Base-by-base conservation (phyloP, 2,888 invertebrate genomes). In the Notocelia uddmanniana region DNA sequence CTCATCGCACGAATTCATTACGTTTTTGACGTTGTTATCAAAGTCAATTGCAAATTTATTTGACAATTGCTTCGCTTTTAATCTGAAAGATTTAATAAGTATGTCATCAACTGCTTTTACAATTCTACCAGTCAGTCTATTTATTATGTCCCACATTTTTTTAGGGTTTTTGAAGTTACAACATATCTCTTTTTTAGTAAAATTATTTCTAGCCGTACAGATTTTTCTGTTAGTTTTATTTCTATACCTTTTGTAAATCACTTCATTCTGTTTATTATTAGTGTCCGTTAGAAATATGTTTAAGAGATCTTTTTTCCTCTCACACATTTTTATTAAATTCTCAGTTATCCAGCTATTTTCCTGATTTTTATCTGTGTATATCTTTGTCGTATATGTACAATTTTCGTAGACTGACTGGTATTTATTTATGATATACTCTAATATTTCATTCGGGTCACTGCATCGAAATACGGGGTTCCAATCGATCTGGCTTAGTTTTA, bases 361-460 rank as follows among this genome's bases (percentile, higher is more conserved):
- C 9, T 1, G 1, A 2, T 41, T 41, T 41, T 41, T 41, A 41
- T 41, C 8, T 41, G 9, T 9, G 8, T 41, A 41, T 41, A 41
- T 41, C 9, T 41, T 41, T 5, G 41, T 41, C 9, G 1, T 13
- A 41, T 41, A 41, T 2, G 41, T 41, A 41, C 41, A 41, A 2
- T 41, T 9, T n/a, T n/a, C n/a, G 8, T 41, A 41, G 41, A 41
- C 13, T 41, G 41, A 41, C 41, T 41, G 41, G 41, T 41, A 41
- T 41, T 10, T 41, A 9, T 9, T 41, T 15, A 48, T 48, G 2
- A 48, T 48, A 48, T n/a, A 2, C 2, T 48, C n/a, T 2, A 48
- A 10, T 48, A 48, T 1, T 48, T 48, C 48, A n/a, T 48, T 48
- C 48, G 48, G 48, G 48, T 48, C 48, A n/a, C 48, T n/a, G 48